Evolutionary conservation across 2,888 invertebrate genomes (phyloP), one percentile per base, ranked within the genome.

Genomic region (Odontothrips loti): DNA sequence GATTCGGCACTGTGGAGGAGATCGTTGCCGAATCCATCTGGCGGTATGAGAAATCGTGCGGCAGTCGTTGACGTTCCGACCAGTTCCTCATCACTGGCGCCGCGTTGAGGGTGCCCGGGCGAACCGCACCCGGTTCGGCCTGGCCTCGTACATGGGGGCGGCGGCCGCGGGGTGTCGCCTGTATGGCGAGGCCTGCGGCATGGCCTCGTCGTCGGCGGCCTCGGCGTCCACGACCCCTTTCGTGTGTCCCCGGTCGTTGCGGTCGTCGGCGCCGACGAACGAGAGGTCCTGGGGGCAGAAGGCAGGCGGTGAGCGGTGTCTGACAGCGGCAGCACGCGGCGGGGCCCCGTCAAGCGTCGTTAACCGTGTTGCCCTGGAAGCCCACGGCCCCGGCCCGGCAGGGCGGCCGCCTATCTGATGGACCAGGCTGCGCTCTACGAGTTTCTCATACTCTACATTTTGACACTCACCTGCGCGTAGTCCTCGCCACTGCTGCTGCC

Each of bases 121-220:
- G 68, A 27, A 75, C 68, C 68, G 68, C 68, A 75, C 27, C 68
- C 68, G 23, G 68, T 75, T 75, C 27, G 68, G 68, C 11, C 68
- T 23, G 23, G 68, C 23, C 68, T 75, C 68, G 68, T 75, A 75
- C 23, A 43, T 27, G 68, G 27, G 27, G 68, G 68, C 68, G 23
- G 68, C 68, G 68, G 23, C 68, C 6, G 68, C 68, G 68, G 68
- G 23, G 23, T 12, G 68, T 27, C 68, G 27, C 8, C 68, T 23
- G 68, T 58, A 58, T 11, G 58, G 20, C 15, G 58, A 11, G 58
- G 58, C 58, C 58, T 15, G 15, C 15, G 58, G 58, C 58, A 58
- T 17, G 20, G 17, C 68, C 27, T 27, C 68, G 23, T 75, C 68
- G 68, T 75, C 68, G 68, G 23, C 23, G 58, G 58, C 68, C 68